phyloP scores from a whole-genome alignment of 2,113 vertebrate genomes.

The Diphyllodes magnificus region DNA sequence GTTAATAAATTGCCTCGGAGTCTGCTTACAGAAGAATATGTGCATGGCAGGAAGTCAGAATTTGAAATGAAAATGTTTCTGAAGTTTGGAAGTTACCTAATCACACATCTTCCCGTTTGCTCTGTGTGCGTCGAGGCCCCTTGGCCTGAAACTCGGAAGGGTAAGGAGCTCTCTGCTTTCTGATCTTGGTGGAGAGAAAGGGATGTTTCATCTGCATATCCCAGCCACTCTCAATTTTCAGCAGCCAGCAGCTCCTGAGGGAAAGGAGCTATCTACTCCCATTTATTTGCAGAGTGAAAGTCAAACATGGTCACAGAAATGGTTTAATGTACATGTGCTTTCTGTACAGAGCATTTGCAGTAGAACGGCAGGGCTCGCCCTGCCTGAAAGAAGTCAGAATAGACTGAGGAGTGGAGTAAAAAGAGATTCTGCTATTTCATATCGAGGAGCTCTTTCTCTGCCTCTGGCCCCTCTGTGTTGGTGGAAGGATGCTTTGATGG shows the following conservation, averaged over 20 bases:
- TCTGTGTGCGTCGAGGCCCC: neutral
- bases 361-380: rapidly evolving
- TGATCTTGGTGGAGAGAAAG: neutral
- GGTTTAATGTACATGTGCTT: neutral
- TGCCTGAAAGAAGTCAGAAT: neutral
- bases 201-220: neutral
- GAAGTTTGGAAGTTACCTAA: neutral
- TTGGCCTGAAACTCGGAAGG: neutral
- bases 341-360: neutral
- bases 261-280: neutral
- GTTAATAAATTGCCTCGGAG: constrained; percentile 13
- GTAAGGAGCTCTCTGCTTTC: neutral
- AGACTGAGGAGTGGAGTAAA: neutral
- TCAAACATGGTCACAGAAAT: neutral
- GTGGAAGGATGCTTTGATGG: neutral
- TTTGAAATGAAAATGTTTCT: constrained; percentile 20
- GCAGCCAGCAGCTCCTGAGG: neutral
- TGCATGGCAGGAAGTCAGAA: constrained; percentile 17
- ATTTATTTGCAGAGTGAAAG: neutral
- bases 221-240: neutral
- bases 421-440: neutral
- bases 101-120: neutral
- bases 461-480: neutral
- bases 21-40: neutral
- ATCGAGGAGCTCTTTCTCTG: neutral